Percentiles rank a stretch among this genome's conserved stretches.
Evolutionary conservation across 2,888 invertebrate species (phyloP).

Genomic region (Mythimna pallens): DNA sequence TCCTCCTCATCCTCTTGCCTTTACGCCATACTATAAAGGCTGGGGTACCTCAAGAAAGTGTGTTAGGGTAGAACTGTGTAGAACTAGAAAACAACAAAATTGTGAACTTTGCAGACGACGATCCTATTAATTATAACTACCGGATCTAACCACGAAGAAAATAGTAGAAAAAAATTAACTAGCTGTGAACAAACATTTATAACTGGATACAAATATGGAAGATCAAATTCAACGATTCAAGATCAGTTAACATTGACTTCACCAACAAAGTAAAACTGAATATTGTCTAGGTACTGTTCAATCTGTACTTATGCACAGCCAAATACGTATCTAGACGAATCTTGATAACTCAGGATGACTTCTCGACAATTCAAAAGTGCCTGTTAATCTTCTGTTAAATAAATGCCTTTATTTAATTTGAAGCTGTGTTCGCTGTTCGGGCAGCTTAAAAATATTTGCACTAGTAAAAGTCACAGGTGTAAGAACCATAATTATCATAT

Average conservation of each 20-base stretch:
- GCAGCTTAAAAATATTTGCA: not conserved
- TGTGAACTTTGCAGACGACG: not conserved
- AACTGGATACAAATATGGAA: not conserved
- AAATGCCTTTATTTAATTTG: not conserved
- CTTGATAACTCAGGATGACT: no score
- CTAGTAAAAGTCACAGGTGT: not conserved
- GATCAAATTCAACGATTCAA: not conserved
- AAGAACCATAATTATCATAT: not conserved
- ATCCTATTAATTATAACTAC: not conserved
- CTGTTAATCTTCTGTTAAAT: no score
- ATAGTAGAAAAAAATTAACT: not conserved
- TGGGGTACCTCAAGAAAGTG: not conserved
- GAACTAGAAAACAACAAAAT: not conserved
- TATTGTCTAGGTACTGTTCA: no score
- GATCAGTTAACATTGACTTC: not conserved
- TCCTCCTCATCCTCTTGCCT: no score
- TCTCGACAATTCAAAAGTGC: no score
- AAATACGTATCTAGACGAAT: no score
- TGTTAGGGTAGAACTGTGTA: not conserved
- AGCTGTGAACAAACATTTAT: not conserved
- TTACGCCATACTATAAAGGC: not conserved
- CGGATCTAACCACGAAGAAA: not conserved
- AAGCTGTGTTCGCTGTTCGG: not conserved
- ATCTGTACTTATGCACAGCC: no score
- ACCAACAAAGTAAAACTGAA: not conserved